Evolutionary conservation across 2,113 vertebrate genomes (phyloP).

Genomic region (Todiramphus chloris): DNA sequence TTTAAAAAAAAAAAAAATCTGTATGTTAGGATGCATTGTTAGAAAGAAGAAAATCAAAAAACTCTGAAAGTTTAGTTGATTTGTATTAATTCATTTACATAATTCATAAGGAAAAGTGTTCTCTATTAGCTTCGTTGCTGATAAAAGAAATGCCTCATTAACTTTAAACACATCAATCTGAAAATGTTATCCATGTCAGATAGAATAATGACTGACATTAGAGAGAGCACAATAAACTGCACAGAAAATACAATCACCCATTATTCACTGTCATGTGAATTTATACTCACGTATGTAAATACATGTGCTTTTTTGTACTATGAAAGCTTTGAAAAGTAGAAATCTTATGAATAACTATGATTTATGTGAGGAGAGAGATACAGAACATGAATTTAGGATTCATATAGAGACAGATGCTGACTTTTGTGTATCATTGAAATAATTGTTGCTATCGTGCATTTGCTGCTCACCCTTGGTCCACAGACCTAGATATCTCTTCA

Average conservation of each 20-base stretch:
- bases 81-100: constrained; percentile 51
- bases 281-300: constrained; percentile 32
- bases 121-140: constrained; percentile 59
- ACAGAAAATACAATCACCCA: constrained; percentile 44
- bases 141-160: constrained; percentile 66
- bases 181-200: constrained; percentile 56
- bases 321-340: not conserved
- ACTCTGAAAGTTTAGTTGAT: constrained; percentile 55
- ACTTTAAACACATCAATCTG: constrained; percentile 68
- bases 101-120: constrained; percentile 44
- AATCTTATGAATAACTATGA: not conserved
- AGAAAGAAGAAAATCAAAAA: constrained; percentile 29
- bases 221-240: constrained; percentile 45
- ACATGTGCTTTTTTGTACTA: not conserved
- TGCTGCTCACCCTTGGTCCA: not conserved
- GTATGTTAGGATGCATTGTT: not conserved
- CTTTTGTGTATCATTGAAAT: not conserved
- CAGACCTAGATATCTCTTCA: not conserved
- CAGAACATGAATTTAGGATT: not conserved
- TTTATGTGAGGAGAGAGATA: not conserved
- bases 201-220: constrained; percentile 72
- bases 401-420: not conserved
- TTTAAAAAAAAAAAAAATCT: not conserved
- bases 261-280: constrained; percentile 51
- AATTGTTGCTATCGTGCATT: not conserved